Percentiles rank a stretch among this genome's conserved stretches.
Conservation (phyloP, 2,113 vertebrate species). For the Microtus montanus region DNA sequence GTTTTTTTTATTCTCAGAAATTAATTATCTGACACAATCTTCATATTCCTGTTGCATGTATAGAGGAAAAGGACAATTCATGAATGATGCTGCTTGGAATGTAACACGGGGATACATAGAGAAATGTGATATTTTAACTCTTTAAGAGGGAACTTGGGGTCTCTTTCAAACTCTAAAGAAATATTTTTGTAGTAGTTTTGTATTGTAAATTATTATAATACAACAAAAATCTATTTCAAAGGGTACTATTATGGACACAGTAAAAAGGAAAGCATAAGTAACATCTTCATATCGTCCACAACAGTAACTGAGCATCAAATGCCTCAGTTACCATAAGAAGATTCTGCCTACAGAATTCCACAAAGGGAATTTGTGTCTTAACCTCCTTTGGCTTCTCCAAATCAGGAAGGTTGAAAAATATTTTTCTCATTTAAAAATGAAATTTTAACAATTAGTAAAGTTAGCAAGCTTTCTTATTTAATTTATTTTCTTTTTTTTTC, state of each 20-base stretch:
- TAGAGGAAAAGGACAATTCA: background rate
- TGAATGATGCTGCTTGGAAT: background rate
- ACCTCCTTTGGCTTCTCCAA: background rate
- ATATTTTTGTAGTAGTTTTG: background rate
- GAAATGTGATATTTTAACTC: background rate
- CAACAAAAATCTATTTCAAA: background rate
- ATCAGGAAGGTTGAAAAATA: background rate
- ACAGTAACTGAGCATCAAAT: background rate
- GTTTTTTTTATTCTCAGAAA: background rate
- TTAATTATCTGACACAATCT: background rate
- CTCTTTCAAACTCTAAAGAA: background rate
- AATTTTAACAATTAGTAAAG: no score
- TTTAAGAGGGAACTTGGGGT: background rate
- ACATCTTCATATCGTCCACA: background rate
- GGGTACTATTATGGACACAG: background rate
- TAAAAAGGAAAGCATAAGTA: background rate
- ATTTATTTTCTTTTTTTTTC: no score
- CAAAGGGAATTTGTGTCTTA: constrained; percentile 18
- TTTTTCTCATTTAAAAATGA: no score
- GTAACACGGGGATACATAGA: background rate
- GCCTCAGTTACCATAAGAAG: background rate
- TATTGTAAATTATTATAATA: background rate
- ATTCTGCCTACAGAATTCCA: background rate
- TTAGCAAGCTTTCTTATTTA: no score
- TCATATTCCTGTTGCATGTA: background rate